A percentile compares a stretch with the other conserved stretches of the same genome.
phyloP scores from a whole-genome alignment of 2,113 vertebrate genomes.

The Zingel zingel region DNA sequence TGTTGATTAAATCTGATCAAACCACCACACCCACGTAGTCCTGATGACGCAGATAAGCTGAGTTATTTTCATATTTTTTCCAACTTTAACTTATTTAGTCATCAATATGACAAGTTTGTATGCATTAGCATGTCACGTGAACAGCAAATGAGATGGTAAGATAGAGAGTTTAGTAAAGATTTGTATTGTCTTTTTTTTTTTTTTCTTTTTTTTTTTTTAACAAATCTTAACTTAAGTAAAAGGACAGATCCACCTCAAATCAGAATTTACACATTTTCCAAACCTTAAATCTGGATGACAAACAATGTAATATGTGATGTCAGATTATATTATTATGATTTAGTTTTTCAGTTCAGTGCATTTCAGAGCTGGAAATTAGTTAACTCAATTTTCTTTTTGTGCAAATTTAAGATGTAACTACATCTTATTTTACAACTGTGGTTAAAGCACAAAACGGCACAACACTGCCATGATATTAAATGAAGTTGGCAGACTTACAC shows the following conservation, averaged over 20 bases:
- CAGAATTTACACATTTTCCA: not conserved
- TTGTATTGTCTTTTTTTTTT: not conserved
- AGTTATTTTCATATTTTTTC: not conserved
- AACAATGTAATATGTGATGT: not conserved
- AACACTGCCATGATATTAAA: not conserved
- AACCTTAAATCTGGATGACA: not conserved
- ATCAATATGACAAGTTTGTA: not conserved
- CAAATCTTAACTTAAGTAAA: not conserved
- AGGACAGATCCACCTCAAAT: not conserved
- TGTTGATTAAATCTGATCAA: conserved; percentile 21
- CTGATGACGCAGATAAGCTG: not conserved
- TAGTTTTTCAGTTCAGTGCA: not conserved
- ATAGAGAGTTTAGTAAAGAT: not conserved
- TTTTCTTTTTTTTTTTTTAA: no score
- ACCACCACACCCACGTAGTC: not conserved
- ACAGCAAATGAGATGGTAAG: not conserved
- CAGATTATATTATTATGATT: not conserved
- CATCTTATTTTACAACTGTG: not conserved
- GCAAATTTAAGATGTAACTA: not conserved
- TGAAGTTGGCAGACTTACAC: not conserved
- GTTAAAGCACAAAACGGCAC: not conserved
- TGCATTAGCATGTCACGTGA: not conserved
- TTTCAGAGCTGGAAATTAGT: not conserved
- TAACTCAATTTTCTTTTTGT: not conserved
- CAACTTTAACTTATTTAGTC: not conserved